Percentiles rank a stretch among this genome's conserved stretches.
Evolutionary conservation across 1,140 invertebrate species (phyloP).

Genomic region (Samia ricini): DNA sequence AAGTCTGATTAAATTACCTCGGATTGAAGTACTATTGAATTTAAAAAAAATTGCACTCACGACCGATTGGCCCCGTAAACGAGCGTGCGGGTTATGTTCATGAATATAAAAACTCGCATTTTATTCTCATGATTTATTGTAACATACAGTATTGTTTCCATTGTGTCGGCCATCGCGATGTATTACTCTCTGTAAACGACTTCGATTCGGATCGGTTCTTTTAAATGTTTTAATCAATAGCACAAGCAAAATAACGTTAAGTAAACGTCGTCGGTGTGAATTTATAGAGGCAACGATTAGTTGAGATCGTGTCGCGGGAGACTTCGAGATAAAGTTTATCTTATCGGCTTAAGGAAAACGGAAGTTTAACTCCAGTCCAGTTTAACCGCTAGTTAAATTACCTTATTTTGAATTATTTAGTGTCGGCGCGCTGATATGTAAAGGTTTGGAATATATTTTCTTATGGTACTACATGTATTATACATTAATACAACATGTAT

Average conservation of each 20-base stretch:
- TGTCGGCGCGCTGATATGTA: not conserved
- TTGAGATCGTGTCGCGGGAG: not conserved
- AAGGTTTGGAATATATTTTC: not conserved
- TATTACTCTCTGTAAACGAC: not conserved
- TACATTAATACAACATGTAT: too few species aligned
- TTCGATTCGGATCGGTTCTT: not conserved
- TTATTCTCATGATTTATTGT: not conserved
- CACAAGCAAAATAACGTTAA: too few species aligned
- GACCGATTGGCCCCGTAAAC: not conserved
- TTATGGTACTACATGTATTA: too few species aligned
- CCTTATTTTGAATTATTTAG: not conserved
- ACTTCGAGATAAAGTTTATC: not conserved
- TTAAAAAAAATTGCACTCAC: too few species aligned
- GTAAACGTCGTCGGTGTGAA: not conserved
- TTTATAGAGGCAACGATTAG: not conserved
- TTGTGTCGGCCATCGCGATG: not conserved
- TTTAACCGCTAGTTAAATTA: not conserved
- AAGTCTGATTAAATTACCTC: too few species aligned
- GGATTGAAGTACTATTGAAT: too few species aligned
- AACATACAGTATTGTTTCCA: too few species aligned
- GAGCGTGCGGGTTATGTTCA: not conserved
- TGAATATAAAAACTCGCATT: not conserved
- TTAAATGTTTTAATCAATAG: not conserved
- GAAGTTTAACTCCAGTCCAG: not conserved
- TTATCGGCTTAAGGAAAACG: not conserved